Evolutionary conservation across 1,140 invertebrate genomes (phyloP), one percentile per base, ranked within the genome.

Genomic region (Tetranychus urticae): DNA sequence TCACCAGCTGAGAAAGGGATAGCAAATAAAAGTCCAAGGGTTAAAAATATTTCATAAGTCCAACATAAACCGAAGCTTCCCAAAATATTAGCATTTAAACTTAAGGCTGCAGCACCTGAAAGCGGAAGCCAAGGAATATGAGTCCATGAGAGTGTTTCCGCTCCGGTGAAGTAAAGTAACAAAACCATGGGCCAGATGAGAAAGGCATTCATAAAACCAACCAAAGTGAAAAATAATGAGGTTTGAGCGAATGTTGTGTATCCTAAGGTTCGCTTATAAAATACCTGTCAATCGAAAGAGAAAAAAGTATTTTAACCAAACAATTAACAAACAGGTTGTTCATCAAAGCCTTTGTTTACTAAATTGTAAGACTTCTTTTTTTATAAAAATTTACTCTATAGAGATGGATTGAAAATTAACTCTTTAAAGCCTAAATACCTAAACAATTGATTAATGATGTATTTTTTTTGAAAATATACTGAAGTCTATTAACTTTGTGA

Each of bases 1-100:
- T 77, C 75, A 92, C 89, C 85, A 73, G 87, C 88, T 61, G 87
- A 92, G 61, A 91, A 82, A 59, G 88, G 88, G 66, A 93, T 85
- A 54, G 88, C 85, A 57, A 88, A 84, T 64, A 91, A 87, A 61
- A 93, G 77, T 66, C 87, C 88, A 56, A 93, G 76, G 34, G 87
- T 91, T 48, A 91, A 86, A 73, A 92, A 92, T 64, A 91, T 78
- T 71, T 90, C 87, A 72, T 91, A 92, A 2, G 88, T 93, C 58
- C 90, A 75, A 55, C 84, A 82, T 60, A 88, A 81, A 64, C 87
- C 87, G 74, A 91, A 91, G 73, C 89, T 89, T 65, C 84, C 86
- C 67, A 91, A 75, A 71, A 92, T 78, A 71, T 89, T 87, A 66
- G 89, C 88, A 70, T 84, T 87, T 91, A 68, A 63, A 34, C 50